Percentiles rank a stretch among this genome's conserved stretches.
Evolutionary conservation across 2,113 vertebrate species (phyloP).

Genomic region (Embiotoca jacksoni): DNA sequence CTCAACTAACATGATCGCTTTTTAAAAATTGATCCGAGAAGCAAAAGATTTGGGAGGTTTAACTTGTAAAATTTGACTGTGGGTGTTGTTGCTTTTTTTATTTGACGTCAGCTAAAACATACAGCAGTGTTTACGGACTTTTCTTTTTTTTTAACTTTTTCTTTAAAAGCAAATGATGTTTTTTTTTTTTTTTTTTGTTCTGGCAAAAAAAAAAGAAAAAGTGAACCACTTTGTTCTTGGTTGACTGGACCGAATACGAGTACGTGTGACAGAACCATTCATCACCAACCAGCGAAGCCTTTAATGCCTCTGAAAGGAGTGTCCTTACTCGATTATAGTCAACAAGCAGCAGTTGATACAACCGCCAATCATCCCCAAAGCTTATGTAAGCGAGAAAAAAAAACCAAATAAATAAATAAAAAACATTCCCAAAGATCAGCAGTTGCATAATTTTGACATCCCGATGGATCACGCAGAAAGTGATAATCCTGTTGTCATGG

Average conservation of each 20-base stretch:
- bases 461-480: neutral
- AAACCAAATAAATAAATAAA: neutral
- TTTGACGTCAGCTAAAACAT: no score
- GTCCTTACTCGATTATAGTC: constrained; percentile 43
- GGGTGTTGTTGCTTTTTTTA: no score
- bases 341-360: constrained; percentile 9
- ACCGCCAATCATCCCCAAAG: neutral
- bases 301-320: constrained; percentile 47
- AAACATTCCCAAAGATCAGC: constrained; percentile 17
- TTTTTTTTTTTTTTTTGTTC: no score
- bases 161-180: no score
- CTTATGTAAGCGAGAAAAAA: constrained; percentile 46
- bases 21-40: no score
- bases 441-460: constrained; percentile 39
- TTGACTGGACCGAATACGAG: neutral
- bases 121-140: no score
- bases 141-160: no score
- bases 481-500: constrained; percentile 23
- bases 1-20: no score
- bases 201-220: no score
- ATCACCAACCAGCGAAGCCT: constrained; percentile 44
- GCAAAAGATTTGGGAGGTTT: no score
- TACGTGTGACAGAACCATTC: neutral
- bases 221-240: neutral
- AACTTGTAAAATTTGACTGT: no score